Evolutionary conservation across 2,888 invertebrate genomes (phyloP), one percentile per base, ranked within the genome.

Genomic region (Oligia latruncula): DNA sequence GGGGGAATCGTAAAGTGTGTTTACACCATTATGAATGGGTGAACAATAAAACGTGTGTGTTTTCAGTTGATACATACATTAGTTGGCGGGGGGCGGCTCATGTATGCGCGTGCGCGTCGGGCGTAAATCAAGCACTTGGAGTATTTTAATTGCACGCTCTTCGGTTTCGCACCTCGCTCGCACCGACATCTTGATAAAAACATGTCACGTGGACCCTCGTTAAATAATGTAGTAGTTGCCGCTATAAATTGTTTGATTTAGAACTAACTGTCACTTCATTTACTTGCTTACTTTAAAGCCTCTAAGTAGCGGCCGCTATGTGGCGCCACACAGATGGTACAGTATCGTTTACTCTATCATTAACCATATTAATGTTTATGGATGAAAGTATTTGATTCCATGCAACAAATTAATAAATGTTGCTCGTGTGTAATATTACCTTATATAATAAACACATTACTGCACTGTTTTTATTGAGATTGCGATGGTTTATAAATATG

Each of bases 161-260:
- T 91, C 87, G 90, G 88, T 91, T 94, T 93, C 92, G 91, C 93
- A 93, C 94, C 92, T 93, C 92, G 90, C 91, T 93, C 87, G 86
- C 77, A 82, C 83, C 87, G 78, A 87, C 88, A 92, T 91, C 93
- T 91, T 90, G 93, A 92, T 93, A 94, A 90, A 89, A 89, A 89
- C 90, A 84, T 90, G 92, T 90, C 91, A 90, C 89, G 87, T 77
- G 77, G 85, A 82, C 86, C 81, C 87, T 90, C 86, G 91, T 93
- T 93, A 93, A 92, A 92, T 93, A 93, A 92, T 90, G 87, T 90
- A 84, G 87, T 90, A 87, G 90, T 90, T 85, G 85, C 83, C 67
- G 83, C 90, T 84, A 90, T 94, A 94, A 93, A 92, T 91, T 91
- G 89, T 89, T 88, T 91, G 89, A 92, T 89, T 91, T 91, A 90